Conservation (phyloP, 2,113 vertebrate genomes). For the Nycticebus coucang region DNA sequence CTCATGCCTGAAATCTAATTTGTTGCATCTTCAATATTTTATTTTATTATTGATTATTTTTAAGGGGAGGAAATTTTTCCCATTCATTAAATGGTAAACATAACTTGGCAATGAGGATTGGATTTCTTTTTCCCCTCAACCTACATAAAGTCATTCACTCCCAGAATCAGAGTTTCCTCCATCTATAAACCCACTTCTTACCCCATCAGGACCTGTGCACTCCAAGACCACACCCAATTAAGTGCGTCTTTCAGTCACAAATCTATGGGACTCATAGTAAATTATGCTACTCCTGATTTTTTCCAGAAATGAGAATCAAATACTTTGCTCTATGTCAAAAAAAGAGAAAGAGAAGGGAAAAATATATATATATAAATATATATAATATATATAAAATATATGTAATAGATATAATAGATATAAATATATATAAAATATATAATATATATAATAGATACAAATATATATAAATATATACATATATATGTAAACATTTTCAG, state of each 20-base stretch:
- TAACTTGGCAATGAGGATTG: neutral
- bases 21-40: conserved; percentile 60
- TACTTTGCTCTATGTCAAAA: neutral
- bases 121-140: neutral
- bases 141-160: neutral
- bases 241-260: neutral
- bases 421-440: too few relatives aligned
- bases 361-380: neutral
- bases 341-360: neutral
- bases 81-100: conserved; percentile 63
- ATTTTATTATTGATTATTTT: conserved; percentile 60
- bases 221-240: neutral
- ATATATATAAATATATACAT: too few relatives aligned
- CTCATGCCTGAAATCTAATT: conserved; percentile 37
- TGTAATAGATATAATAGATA: too few relatives aligned
- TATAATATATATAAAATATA: too few relatives aligned
- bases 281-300: neutral
- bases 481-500: neutral
- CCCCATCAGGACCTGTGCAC: neutral
- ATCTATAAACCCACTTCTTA: neutral
- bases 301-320: conserved; percentile 36
- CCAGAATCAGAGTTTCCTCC: neutral
- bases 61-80: neutral
- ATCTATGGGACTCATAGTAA: neutral
- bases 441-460: too few relatives aligned